A percentile compares a stretch with the other conserved stretches of the same genome.
phyloP scores from a whole-genome alignment of 1,140 invertebrate genomes.

The Araneus ventricosus region DNA sequence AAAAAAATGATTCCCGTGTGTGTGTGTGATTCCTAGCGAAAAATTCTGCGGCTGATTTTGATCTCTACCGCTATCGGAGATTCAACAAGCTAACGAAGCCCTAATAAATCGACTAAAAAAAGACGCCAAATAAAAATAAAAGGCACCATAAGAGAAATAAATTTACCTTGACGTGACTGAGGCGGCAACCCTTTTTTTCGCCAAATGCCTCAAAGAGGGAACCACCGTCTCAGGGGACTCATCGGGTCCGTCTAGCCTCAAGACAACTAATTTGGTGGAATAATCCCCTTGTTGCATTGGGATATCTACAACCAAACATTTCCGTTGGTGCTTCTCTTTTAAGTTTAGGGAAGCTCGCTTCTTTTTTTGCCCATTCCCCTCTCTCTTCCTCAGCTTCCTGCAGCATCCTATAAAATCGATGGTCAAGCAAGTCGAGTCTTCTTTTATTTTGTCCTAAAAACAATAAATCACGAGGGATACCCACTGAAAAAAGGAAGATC shows the following conservation, averaged over 20 bases:
- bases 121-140: not conserved
- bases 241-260: conserved; percentile 65
- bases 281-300: conserved; percentile 72
- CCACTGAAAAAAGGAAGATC: not conserved
- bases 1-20: no score
- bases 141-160: not conserved
- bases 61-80: not conserved
- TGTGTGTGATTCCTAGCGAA: no score
- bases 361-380: not conserved
- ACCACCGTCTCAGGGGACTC: conserved; percentile 19
- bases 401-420: conserved; percentile 49
- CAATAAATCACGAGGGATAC: conserved; percentile 30
- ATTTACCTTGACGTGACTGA: conserved; percentile 2
- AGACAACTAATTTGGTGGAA: conserved; percentile 75
- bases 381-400: not conserved
- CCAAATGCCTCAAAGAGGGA: conserved; percentile 61
- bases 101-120: not conserved
- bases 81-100: conserved; percentile 39
- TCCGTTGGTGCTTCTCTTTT: conserved; percentile 60
- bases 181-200: conserved; percentile 60
- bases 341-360: conserved; percentile 34
- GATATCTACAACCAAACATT: conserved; percentile 71
- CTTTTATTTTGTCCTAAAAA: conserved; percentile 31
- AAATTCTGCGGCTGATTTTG: no score
- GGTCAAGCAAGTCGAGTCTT: conserved; percentile 34